Evolutionary conservation across 2,797 vertebrate genomes (phyloP).

Genomic region (Halcyon leucocephala): DNA sequence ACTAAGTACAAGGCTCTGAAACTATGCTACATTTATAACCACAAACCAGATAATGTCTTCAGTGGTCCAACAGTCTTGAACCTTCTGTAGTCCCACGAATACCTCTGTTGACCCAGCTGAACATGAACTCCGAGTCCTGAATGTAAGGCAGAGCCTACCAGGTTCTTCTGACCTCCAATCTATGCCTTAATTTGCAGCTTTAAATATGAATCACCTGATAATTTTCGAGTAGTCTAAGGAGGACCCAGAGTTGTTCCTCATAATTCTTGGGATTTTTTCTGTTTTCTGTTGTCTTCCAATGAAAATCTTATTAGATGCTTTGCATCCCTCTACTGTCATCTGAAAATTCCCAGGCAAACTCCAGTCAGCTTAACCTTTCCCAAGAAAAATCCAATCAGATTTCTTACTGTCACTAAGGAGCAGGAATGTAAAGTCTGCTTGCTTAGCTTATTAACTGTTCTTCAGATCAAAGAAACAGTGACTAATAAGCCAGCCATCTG

Average conservation of each 20-base stretch:
- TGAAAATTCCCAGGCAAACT: background rate
- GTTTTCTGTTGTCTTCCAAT: background rate
- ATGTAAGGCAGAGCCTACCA: background rate
- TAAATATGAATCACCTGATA: background rate
- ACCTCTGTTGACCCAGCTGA: background rate
- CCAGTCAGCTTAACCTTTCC: background rate
- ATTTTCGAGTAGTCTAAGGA: background rate
- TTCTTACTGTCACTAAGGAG: background rate
- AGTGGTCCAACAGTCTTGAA: background rate
- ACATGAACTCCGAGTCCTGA: background rate
- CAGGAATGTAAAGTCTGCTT: background rate
- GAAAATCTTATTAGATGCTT: background rate
- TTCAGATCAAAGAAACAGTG: background rate
- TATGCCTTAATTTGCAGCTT: background rate
- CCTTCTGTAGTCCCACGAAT: background rate
- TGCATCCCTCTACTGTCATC: background rate
- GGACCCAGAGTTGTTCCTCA: background rate
- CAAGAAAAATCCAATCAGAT: background rate
- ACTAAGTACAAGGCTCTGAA: background rate
- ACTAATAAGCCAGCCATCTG: background rate
- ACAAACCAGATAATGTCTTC: background rate
- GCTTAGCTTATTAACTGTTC: background rate
- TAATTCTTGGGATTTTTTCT: background rate
- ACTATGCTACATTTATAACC: background rate
- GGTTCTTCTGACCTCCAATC: background rate